Evolutionary conservation across 2,888 invertebrate species (phyloP), one percentile per base, ranked within the genome.

Genomic region (Aspidiotus rigidus): DNA sequence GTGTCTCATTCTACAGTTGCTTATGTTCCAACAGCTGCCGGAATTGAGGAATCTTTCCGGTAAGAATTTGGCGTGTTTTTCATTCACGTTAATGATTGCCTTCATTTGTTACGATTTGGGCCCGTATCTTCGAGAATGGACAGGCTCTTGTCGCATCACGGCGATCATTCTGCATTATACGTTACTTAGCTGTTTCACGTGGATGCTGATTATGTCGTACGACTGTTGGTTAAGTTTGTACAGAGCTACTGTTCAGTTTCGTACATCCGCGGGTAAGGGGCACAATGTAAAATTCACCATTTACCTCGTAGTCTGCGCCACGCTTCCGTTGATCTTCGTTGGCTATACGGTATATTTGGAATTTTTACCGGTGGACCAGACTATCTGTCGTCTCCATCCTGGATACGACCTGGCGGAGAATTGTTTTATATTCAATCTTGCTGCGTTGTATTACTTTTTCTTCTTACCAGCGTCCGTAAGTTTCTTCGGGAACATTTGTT

Each of bases 171-270:
- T 80, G 70, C 81, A 82, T 73, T 83, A 79, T 75, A 77, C 78
- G 72, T 82, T 81, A 74, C 76, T 83, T 66, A 77, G 81, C 0
- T 79, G 82, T 1, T 83, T 83, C 74, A 78, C 78, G 70, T 83
- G 83, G 83, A 81, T 81, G 79, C 78, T 81, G 60, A 78, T 81
- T 3, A 78, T 83, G 76, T 79, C 82, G 0, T 79, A 80, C 74
- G 83, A 82, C 72, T 79, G 78, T 13, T 80, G 77, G 77, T 77
- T 77, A 73, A 81, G 78, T 11, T 75, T 79, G 41, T 76, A 77
- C 42, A 73, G 78, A 72, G 80, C 81, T 2, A 80, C 80, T 0
- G 77, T 77, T 17, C 79, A 81, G 73, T 75, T 81, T 8, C 73
- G 80, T 60, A 77, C 80, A 0, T 76, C 78, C 2, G 74, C 76